A percentile compares a stretch with the other conserved stretches of the same genome.
phyloP scores from a whole-genome alignment of 2,888 invertebrate species.

The Seira musarum region DNA sequence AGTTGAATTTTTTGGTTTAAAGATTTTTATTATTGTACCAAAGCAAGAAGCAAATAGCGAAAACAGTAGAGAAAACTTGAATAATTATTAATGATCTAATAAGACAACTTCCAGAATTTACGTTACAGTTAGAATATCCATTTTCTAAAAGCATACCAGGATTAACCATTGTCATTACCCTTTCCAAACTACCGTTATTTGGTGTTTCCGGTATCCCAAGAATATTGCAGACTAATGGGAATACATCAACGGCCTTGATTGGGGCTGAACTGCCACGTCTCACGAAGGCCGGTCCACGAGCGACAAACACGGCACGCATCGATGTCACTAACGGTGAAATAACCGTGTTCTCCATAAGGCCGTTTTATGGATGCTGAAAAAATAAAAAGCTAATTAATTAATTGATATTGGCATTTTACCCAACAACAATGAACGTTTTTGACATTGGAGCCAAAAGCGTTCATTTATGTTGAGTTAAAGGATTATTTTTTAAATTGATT shows the following conservation, averaged over 20 bases:
- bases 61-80: no score
- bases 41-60: no score
- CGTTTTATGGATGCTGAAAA: conserved; percentile 73
- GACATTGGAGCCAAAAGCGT: background rate
- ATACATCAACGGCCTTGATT: conserved; percentile 79
- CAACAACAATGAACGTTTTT: background rate
- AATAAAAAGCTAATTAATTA: background rate
- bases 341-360: conserved; percentile 79
- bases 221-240: conserved; percentile 78
- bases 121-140: no score
- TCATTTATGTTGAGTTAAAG: background rate
- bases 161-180: conserved; percentile 69
- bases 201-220: conserved; percentile 75
- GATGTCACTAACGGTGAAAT: conserved; percentile 76
- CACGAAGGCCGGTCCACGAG: conserved; percentile 80
- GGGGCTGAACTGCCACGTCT: no score
- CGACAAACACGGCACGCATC: conserved; percentile 83
- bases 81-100: no score
- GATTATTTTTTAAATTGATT: background rate
- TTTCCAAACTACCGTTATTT: conserved; percentile 75
- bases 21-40: no score
- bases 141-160: no score
- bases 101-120: no score
- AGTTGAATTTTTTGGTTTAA: no score
- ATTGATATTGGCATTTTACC: conserved; percentile 4